These are phyloP conservation scores for Melieria picta DNA, from an alignment of 2,888 invertebrate genomes.

Conservation along the genomic window DNA sequence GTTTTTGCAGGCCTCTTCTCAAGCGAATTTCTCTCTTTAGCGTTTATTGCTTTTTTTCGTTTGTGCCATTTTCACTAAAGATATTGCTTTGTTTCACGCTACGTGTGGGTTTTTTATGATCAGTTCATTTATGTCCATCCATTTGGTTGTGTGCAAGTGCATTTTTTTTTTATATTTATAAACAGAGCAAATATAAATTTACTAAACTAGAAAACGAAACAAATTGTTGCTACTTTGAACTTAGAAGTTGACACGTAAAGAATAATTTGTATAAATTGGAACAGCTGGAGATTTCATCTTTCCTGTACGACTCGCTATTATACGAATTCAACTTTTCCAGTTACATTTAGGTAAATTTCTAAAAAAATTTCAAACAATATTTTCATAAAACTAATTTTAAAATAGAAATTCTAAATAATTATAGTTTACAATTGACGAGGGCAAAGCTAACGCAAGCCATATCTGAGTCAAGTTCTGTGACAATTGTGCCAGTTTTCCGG, in stretches of 20 bases:
- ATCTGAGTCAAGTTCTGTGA: no score
- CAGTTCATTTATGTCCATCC: constrained; percentile 4
- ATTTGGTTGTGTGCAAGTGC: no score
- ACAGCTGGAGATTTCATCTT: not conserved
- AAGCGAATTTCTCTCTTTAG: constrained; percentile 13
- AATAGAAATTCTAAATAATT: no score
- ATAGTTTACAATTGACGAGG: no score
- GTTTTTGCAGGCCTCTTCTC: no score
- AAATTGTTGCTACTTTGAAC: constrained; percentile 44
- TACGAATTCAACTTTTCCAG: no score
- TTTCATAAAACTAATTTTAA: no score
- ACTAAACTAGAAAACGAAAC: constrained; percentile 22
- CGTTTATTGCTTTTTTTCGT: constrained; percentile 24
- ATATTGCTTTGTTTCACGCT: constrained; percentile 19
- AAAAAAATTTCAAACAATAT: no score
- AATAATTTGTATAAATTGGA: not conserved
- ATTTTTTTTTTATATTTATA: constrained; percentile 27
- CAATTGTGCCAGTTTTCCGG: no score
- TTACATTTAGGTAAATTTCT: no score
- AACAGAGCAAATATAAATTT: constrained; percentile 54
- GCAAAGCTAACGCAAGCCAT: no score
- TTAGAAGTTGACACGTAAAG: constrained; percentile 2
- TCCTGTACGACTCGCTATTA: no score
- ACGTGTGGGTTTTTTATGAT: constrained; percentile 19
- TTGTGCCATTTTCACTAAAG: constrained; percentile 26